Percentiles rank a stretch among this genome's conserved stretches.
Conservation (phyloP, 64 coral and sea anemone species). For the Platygyra sinensis region DNA sequence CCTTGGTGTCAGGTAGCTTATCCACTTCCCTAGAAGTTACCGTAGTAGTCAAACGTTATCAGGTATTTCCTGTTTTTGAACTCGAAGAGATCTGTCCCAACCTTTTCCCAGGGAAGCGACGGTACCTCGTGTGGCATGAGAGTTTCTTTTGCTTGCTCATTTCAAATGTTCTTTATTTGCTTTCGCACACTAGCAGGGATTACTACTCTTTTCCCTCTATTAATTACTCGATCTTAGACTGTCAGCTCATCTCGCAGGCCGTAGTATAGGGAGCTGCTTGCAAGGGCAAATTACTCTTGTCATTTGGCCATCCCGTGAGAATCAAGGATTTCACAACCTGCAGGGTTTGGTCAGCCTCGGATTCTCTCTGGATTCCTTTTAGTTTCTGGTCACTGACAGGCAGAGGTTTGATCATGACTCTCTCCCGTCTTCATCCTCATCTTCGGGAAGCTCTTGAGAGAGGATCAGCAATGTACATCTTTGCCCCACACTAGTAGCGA, state of each 20-base stretch:
- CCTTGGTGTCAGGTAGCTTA: not conserved
- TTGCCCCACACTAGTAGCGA: not conserved
- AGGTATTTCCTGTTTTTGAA: not conserved
- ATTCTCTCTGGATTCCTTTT: not conserved
- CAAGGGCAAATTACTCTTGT: not conserved
- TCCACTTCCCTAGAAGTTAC: slow-evolving; percentile 12
- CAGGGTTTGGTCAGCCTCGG: not conserved
- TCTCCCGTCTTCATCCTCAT: not conserved
- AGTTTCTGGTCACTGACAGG: not conserved
- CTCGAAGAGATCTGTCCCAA: not conserved
- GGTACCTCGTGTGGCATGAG: too few species aligned
- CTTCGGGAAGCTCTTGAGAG: not conserved
- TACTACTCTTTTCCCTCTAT: too few species aligned
- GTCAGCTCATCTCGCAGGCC: slow-evolving; percentile 4
- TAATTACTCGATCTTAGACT: too few species aligned
- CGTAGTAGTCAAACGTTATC: not conserved
- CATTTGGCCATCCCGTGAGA: not conserved
- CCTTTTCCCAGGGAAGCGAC: not conserved
- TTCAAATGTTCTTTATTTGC: not conserved
- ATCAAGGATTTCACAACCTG: not conserved
- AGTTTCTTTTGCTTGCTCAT: too few species aligned
- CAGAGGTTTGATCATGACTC: not conserved
- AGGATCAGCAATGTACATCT: not conserved
- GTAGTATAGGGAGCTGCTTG: not conserved
- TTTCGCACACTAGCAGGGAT: not conserved